Percentiles rank a stretch among this genome's conserved stretches.
Evolutionary conservation across 2,888 invertebrate genomes (phyloP).

Genomic region (Sipha maydis): DNA sequence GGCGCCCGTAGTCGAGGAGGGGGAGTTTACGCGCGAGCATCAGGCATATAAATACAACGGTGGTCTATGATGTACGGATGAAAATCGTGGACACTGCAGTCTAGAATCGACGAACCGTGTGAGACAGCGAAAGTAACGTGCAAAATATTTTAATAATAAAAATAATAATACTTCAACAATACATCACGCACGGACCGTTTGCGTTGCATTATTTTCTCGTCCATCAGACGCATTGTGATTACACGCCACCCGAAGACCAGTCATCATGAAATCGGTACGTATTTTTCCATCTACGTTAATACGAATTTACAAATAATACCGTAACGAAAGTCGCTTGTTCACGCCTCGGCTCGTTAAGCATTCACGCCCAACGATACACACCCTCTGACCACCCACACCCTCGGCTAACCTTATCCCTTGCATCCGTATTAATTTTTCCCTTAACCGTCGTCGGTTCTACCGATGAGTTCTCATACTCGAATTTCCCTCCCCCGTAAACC

Average conservation of each 20-base stretch:
- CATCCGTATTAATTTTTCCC: too few species aligned
- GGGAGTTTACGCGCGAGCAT: background rate
- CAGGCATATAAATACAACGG: constrained; percentile 47
- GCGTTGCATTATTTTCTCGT: background rate
- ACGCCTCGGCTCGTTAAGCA: background rate
- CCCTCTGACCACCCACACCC: too few species aligned
- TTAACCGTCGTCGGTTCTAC: too few species aligned
- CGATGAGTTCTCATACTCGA: too few species aligned
- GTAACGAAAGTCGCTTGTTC: too few species aligned
- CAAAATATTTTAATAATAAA: background rate
- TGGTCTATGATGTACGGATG: background rate
- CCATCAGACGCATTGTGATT: background rate
- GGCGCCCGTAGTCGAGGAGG: background rate
- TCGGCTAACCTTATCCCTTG: too few species aligned
- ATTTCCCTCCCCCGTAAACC: too few species aligned
- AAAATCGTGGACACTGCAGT: constrained; percentile 42
- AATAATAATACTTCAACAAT: background rate
- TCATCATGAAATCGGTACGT: constrained; percentile 46
- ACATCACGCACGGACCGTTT: background rate
- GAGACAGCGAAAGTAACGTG: constrained; percentile 36
- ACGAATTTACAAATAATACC: background rate
- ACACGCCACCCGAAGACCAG: background rate
- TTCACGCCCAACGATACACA: background rate
- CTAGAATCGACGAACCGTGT: background rate
- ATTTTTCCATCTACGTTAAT: background rate